Base-by-base conservation (phyloP, 2,797 vertebrate species). In the Delichon dasypus region DNA sequence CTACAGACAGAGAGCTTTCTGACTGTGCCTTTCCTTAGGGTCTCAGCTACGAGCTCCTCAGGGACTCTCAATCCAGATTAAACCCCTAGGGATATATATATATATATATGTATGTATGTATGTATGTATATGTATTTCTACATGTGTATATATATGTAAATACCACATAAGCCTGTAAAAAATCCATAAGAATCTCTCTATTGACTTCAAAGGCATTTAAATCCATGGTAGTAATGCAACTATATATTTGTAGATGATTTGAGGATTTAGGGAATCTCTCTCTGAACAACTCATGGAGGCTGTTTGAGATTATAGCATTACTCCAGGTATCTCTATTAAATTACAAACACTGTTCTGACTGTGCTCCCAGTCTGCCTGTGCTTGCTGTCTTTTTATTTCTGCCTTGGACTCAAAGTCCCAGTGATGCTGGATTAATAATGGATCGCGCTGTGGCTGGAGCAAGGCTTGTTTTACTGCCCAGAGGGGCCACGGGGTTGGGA, bases 361-460 rank as follows among this genome's bases (percentile, higher is more conserved):
- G 86, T 57, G 67, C 67, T 47, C 47, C 42, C 80, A 30, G 36
- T n/a, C 86, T 93, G 90, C 60, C 80, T 65, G 27, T 68, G 77
- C 61, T 94, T 94, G 73, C 91, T 86, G 74, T 34, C 73, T 92
- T 94, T 93, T 95, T 90, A 90, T 85, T 95, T 95, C 92, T 92
- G 71, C 22, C 83, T 90, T 77, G 92, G 86, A 83, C 78, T 65
- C 65, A 6, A 40, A 93, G 74, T 89, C 93, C 88, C 92, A 84
- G 71, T 25, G 81, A 65, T 90, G 84, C 48, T 66, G 61, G 89
- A 93, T 95, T 95, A 92, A 93, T 94, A 95, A 93, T 93, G 90
- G 90, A 92, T 96, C 60, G 45, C 1, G 2, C 23, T 44, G 64
- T 50, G 9, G 2, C 45, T 42, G 70, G 74, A 89, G 83, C 64